Conservation (phyloP, 2,113 vertebrate species). For the Brienomyrus longianalis region DNA sequence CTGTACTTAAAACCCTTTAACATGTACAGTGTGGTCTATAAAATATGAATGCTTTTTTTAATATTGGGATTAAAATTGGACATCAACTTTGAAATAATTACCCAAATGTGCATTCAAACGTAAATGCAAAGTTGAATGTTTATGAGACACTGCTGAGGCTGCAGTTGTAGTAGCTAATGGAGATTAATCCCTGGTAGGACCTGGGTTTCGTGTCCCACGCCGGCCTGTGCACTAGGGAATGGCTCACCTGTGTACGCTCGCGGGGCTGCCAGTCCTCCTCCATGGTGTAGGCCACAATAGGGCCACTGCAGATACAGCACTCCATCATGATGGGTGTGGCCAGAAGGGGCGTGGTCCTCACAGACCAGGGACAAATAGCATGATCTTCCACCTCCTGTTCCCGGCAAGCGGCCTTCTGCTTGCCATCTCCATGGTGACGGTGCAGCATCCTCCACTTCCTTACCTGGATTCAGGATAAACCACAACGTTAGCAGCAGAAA, state of each 20-base stretch:
- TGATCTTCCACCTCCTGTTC: conserved; percentile 48
- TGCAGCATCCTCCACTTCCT: conserved; percentile 67
- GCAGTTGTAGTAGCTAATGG: neutral
- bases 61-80: neutral
- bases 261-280: conserved; percentile 67
- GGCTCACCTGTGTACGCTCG: conserved; percentile 59
- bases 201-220: neutral
- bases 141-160: neutral
- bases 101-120: neutral
- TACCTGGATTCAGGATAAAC: conserved; percentile 39
- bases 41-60: neutral
- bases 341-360: conserved; percentile 46
- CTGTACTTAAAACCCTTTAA: neutral
- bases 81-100: neutral
- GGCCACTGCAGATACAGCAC: conserved; percentile 65
- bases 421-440: conserved; percentile 51
- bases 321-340: conserved; percentile 61
- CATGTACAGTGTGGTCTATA: neutral
- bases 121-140: neutral
- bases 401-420: conserved; percentile 41
- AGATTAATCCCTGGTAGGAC: neutral
- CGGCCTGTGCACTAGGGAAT: neutral
- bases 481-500: neutral
- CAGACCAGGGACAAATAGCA: conserved; percentile 41
- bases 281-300: conserved; percentile 58